Percentiles rank a stretch among this genome's conserved stretches.
These are phyloP conservation scores for Prionailurus bengalensis DNA, from an alignment of 2,113 vertebrate genomes.

Conservation along the genomic window DNA sequence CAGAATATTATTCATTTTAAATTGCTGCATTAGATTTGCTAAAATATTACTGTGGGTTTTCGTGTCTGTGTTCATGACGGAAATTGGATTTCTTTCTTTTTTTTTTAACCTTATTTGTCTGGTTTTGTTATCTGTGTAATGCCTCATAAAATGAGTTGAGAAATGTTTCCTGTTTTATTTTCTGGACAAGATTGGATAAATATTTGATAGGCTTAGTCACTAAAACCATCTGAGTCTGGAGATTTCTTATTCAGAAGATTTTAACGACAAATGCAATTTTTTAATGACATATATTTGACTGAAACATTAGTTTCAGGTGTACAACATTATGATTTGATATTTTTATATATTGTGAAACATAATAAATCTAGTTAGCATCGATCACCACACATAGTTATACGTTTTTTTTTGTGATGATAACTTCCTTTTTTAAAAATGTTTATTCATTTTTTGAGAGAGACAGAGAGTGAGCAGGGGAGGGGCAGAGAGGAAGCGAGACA, in stretches of 20 bases:
- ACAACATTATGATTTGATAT: not conserved
- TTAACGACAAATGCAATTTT: not conserved
- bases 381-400: not conserved
- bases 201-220: conserved; percentile 18
- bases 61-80: not conserved
- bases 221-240: not conserved
- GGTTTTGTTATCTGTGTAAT: not conserved
- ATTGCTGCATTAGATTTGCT: conserved; percentile 4
- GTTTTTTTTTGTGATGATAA: not conserved
- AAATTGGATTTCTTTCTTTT: not conserved
- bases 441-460: no score
- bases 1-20: not conserved
- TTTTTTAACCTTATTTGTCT: not conserved
- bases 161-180: conserved; percentile 14
- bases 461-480: no score
- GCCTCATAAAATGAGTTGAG: not conserved
- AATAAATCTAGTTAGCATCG: not conserved
- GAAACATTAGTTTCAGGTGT: not conserved
- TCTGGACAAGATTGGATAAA: not conserved
- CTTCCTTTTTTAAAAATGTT: not conserved
- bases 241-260: conserved; percentile 8
- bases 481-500: no score
- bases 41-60: not conserved
- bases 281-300: not conserved
- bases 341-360: not conserved